Evolutionary conservation across 1,140 invertebrate species (phyloP).

Genomic region (Meloidogyne hapla): DNA sequence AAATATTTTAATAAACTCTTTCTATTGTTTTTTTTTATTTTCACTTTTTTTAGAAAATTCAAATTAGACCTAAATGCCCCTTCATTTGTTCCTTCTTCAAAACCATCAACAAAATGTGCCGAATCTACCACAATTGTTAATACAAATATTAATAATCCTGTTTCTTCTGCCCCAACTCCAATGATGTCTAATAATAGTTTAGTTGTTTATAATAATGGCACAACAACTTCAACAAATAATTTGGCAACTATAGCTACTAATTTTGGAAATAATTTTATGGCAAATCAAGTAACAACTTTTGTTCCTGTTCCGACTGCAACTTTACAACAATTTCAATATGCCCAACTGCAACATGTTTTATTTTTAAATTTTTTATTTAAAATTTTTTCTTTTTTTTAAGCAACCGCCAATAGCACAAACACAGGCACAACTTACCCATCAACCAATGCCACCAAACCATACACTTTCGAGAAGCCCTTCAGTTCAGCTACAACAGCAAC

Average conservation of each 20-base stretch:
- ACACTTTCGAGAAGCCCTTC: background rate
- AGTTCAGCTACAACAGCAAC: background rate
- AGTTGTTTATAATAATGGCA: background rate
- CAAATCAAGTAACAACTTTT: conserved; percentile 7
- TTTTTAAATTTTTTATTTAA: background rate
- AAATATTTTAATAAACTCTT: too few relatives aligned
- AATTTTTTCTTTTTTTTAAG: background rate
- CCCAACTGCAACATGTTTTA: background rate
- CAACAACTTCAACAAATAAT: background rate
- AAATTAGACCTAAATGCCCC: conserved; percentile 13
- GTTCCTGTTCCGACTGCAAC: background rate
- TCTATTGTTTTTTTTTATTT: background rate
- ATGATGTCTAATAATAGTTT: conserved; percentile 17
- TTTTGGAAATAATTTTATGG: background rate
- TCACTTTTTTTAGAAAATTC: conserved; percentile 2
- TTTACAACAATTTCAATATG: conserved; percentile 5
- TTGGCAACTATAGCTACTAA: background rate
- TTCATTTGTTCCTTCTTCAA: conserved; percentile 15
- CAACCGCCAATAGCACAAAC: background rate
- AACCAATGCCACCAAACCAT: background rate
- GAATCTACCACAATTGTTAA: background rate
- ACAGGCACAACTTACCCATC: background rate
- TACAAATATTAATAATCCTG: background rate
- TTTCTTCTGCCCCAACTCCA: conserved; percentile 6
- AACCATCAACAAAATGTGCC: background rate